Conservation (phyloP, 2,888 invertebrate genomes). For the Drosophila acutilabella region DNA sequence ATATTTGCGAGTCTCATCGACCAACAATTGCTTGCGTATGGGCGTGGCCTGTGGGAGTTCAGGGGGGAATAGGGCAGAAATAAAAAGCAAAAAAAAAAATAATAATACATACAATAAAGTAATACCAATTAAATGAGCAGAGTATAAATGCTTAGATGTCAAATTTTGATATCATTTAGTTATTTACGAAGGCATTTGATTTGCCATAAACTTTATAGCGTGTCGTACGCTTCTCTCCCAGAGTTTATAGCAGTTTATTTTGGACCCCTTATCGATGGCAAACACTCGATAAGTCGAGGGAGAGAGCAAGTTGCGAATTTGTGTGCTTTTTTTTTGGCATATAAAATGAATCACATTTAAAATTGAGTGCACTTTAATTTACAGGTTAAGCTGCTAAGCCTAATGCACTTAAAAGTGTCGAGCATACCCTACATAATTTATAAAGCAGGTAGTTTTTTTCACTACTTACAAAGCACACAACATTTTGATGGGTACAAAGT, state of each 20-base stretch:
- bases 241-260: slow-evolving; percentile 17
- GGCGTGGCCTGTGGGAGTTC: slow-evolving; percentile 73
- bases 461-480: not conserved
- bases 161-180: slow-evolving; percentile 11
- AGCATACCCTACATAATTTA: not conserved
- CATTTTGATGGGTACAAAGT: slow-evolving; percentile 1
- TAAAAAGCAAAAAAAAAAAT: not conserved
- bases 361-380: not conserved
- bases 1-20: slow-evolving; percentile 78
- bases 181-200: slow-evolving; percentile 10
- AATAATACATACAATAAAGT: slow-evolving; percentile 14
- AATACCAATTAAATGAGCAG: slow-evolving; percentile 51
- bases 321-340: not conserved
- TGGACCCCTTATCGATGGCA: slow-evolving; percentile 29
- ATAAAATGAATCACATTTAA: slow-evolving; percentile 14
- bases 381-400: too few species aligned
- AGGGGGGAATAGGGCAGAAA: slow-evolving; percentile 34
- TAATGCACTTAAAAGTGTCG: not conserved
- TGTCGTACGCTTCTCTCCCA: not conserved
- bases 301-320: not conserved
- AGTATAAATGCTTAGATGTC: slow-evolving; percentile 10
- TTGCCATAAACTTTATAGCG: slow-evolving; percentile 25
- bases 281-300: not conserved
- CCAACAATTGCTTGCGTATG: slow-evolving; percentile 68
- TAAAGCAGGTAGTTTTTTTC: not conserved